A percentile compares a stretch with the other conserved stretches of the same genome.
Conservation (phyloP, 2,797 vertebrate genomes). For the Onychomys arenicola region DNA sequence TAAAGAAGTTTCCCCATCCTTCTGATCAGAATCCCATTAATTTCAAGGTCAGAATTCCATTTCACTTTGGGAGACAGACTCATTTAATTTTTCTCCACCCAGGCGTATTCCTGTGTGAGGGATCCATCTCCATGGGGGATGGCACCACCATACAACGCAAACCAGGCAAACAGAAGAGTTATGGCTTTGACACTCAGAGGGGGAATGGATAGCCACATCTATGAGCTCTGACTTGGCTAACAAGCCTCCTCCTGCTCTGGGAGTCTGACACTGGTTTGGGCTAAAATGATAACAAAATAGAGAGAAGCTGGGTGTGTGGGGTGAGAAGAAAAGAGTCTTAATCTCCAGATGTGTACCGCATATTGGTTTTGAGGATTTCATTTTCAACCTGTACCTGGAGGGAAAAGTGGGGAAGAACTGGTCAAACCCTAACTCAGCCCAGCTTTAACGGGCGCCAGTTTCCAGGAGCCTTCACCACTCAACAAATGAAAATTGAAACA, state of each 20-base stretch:
- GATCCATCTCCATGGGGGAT: conserved; percentile 79
- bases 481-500: conserved; percentile 57
- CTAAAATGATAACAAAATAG: conserved; percentile 65
- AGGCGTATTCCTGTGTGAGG: conserved; percentile 83
- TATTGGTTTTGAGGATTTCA: conserved; percentile 73
- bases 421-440: conserved; percentile 32
- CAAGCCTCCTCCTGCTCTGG: conserved; percentile 49
- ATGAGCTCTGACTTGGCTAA: conserved; percentile 81
- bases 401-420: conserved; percentile 58
- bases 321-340: conserved; percentile 62
- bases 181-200: conserved; percentile 78
- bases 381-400: conserved; percentile 74
- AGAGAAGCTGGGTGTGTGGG: conserved; percentile 36
- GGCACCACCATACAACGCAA: conserved; percentile 79
- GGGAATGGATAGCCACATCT: conserved; percentile 77
- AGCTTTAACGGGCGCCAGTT: conserved; percentile 56
- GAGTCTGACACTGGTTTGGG: conserved; percentile 26
- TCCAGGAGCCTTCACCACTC: conserved; percentile 65
- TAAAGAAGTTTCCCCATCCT: conserved; percentile 81
- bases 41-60: conserved; percentile 85
- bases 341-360: conserved; percentile 3
- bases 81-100: conserved; percentile 86
- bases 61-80: conserved; percentile 84
- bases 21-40: conserved; percentile 83
- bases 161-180: conserved; percentile 83